Evolutionary conservation across 2,113 vertebrate species (phyloP), one percentile per base, ranked within the genome.

Genomic region (Pomatostomus ruficeps): DNA sequence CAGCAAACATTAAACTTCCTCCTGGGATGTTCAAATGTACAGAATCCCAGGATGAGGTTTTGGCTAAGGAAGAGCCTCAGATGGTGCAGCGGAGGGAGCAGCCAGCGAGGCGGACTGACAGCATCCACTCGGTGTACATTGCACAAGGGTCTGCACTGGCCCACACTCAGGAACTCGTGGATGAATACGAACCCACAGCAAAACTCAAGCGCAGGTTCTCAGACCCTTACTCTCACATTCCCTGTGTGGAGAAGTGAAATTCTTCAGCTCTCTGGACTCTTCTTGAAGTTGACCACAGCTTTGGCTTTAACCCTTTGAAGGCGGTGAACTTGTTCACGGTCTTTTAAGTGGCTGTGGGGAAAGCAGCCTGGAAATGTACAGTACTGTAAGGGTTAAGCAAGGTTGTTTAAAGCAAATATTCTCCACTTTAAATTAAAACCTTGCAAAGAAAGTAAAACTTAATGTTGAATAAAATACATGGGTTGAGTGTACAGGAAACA

Each of bases 111-210:
- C 96, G 98, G 59, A 98, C 98, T n/a, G 99, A 99, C 97, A 97
- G 98, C 96, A 98, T 98, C 57, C 98, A 98, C 75, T 99, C 99
- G 3, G 95, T 99, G 25, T 99, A 98, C 93, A 55, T 99, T 19
- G 92, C 95, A 7, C 95, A 98, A 0, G 97, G 98, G 45, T 66
- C 94, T 3, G 97, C 97, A 24, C 62, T 94, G 36, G 18, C 80
- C 45, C 97, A 93, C 8, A 17, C 81, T 72, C 93, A 85, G 40
- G 83, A 97, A 81, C 49, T 96, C 65, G 59, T 59, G 68, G 80
- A 89, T 1, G 86, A 95, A 52, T 94, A 94, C 0, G 28, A 95
- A 23, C 92, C 63, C 49, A 97, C 85, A 17, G 78, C 81, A 11
- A 97, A 98, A 70, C 94, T 96, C 78, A 97, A 98, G 70, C 98